Evolutionary conservation across 2,888 invertebrate genomes (phyloP).

Genomic region (Clepsis dumicolana): DNA sequence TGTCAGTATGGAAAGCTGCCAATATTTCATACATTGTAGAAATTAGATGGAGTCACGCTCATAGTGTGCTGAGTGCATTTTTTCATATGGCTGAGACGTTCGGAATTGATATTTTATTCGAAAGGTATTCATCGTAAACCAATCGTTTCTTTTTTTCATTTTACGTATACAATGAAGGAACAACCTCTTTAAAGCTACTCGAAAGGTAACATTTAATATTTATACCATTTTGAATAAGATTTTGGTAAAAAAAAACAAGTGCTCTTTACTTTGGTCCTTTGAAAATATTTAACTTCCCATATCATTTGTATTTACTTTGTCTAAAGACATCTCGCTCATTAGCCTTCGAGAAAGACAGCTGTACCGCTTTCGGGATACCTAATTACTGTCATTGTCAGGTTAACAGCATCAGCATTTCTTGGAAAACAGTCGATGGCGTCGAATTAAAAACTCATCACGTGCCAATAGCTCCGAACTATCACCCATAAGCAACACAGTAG

Average conservation of each 20-base stretch:
- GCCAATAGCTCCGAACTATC: not conserved
- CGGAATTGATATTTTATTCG: too few species aligned
- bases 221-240: too few species aligned
- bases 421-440: not conserved
- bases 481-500: constrained; percentile 19
- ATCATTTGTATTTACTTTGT: not conserved
- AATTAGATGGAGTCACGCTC: constrained; percentile 30
- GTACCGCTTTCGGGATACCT: not conserved
- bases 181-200: too few species aligned
- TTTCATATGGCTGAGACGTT: not conserved
- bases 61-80: not conserved
- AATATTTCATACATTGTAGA: constrained; percentile 42
- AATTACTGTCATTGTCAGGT: not conserved
- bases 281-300: too few species aligned
- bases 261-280: too few species aligned
- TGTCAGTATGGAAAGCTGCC: constrained; percentile 48
- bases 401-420: not conserved
- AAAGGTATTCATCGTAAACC: too few species aligned
- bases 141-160: too few species aligned
- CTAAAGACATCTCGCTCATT: not conserved
- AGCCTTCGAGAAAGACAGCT: not conserved
- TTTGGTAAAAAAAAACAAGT: too few species aligned
- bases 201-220: too few species aligned
- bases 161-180: too few species aligned
- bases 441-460: constrained; percentile 6